phyloP scores from a whole-genome alignment of 2,888 invertebrate genomes.

The Heliconius cydno region DNA sequence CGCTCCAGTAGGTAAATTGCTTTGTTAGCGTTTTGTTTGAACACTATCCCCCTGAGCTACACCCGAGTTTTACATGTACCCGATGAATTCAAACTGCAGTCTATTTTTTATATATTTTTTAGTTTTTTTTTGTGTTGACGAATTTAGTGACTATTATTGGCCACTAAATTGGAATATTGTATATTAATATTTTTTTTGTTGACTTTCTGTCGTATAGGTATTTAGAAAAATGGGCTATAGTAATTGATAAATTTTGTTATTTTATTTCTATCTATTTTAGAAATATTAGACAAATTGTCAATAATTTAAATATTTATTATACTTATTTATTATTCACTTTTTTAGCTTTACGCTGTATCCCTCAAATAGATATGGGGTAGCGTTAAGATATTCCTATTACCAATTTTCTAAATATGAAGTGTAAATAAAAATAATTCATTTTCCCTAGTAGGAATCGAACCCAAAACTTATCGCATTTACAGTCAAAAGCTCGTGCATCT shows the following conservation, averaged over 20 bases:
- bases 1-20: constrained; percentile 40
- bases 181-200: neutral
- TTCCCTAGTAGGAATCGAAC: too few species aligned
- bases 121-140: neutral
- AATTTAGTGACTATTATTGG: neutral
- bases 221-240: too few species aligned
- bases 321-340: neutral
- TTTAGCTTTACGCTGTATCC: neutral
- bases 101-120: neutral
- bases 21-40: constrained; percentile 42
- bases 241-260: neutral
- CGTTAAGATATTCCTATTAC: too few species aligned
- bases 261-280: neutral
- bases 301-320: neutral
- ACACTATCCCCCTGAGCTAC: constrained; percentile 21
- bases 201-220: neutral
- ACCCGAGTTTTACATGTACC: neutral
- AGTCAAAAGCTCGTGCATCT: too few species aligned
- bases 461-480: too few species aligned
- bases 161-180: neutral
- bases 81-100: neutral
- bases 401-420: too few species aligned
- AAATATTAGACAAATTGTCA: neutral
- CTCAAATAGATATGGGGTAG: neutral
- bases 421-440: too few species aligned